These are phyloP conservation scores for Corythornis cristatus DNA, from an alignment of 2,113 vertebrate genomes.

Conservation along the genomic window DNA sequence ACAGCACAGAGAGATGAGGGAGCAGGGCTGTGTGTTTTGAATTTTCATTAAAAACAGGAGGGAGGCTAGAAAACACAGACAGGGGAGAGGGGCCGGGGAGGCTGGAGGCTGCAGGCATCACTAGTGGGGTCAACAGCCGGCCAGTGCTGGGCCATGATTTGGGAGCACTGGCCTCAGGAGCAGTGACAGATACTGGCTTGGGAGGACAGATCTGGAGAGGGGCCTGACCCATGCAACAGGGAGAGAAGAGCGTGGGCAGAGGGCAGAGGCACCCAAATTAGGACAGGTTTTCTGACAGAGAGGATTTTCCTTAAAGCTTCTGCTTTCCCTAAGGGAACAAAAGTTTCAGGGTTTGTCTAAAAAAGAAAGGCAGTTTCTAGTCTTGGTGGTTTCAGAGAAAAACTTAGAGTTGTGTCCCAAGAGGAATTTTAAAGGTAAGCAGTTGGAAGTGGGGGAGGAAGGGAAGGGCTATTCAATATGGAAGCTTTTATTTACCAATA, in stretches of 20 bases:
- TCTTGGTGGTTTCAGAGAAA: slow-evolving; percentile 2
- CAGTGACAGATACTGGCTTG: not conserved
- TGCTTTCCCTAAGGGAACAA: not conserved
- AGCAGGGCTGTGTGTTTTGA: not conserved
- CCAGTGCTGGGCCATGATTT: rapidly evolving
- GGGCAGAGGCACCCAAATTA: not conserved
- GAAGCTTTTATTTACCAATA: not conserved
- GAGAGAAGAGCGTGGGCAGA: not conserved
- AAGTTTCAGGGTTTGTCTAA: not conserved
- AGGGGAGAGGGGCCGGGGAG: not conserved
- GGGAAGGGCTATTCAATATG: not conserved
- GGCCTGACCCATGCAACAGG: not conserved
- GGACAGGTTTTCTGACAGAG: not conserved
- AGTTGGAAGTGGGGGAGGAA: not conserved
- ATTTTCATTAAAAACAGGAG: not conserved
- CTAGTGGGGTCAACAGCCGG: not conserved
- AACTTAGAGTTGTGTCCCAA: not conserved
- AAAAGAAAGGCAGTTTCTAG: not conserved
- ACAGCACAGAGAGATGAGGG: not conserved
- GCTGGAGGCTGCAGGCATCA: not conserved
- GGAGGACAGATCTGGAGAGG: not conserved
- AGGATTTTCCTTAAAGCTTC: not conserved
- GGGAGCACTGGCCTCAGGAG: slow-evolving; percentile 1
- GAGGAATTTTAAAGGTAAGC: slow-evolving; percentile 20
- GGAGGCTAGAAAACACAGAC: not conserved